Conservation (phyloP, 2,797 vertebrate species). For the Siniperca undulata region DNA sequence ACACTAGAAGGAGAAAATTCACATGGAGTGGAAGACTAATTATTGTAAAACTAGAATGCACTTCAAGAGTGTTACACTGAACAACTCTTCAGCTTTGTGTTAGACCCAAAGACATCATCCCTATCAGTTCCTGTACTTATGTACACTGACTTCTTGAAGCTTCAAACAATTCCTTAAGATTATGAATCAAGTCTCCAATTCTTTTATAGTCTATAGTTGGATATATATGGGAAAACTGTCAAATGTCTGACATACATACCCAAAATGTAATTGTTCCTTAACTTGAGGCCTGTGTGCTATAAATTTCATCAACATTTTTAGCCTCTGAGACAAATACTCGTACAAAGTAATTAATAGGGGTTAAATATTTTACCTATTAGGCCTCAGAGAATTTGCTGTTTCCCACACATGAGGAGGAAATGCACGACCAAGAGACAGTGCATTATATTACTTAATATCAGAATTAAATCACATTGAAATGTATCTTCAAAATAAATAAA, state of each 20-base stretch:
- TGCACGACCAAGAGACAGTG: neutral
- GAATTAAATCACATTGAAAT: neutral
- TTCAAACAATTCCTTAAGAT: neutral
- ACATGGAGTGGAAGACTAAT: slow-evolving; percentile 17
- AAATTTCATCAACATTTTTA: neutral
- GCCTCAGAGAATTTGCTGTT: neutral
- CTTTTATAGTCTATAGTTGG: neutral
- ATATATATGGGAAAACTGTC: neutral
- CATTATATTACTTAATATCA: neutral
- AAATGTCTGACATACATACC: neutral
- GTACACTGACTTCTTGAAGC: neutral
- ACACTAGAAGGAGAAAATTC: slow-evolving; percentile 12
- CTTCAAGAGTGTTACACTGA: neutral
- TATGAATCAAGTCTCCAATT: neutral
- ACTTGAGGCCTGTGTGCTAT: neutral
- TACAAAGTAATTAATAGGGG: neutral
- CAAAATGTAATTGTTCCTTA: neutral
- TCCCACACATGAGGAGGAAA: neutral
- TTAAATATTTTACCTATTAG: neutral
- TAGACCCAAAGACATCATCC: neutral
- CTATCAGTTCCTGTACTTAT: neutral
- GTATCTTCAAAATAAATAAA: neutral
- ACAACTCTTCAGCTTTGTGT: neutral
- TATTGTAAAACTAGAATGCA: slow-evolving; percentile 11
- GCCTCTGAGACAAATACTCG: neutral